Percentiles rank a stretch among this genome's conserved stretches.
These are phyloP conservation scores for Atrichornis clamosus DNA, from an alignment of 2,113 vertebrate genomes.

Conservation along the genomic window DNA sequence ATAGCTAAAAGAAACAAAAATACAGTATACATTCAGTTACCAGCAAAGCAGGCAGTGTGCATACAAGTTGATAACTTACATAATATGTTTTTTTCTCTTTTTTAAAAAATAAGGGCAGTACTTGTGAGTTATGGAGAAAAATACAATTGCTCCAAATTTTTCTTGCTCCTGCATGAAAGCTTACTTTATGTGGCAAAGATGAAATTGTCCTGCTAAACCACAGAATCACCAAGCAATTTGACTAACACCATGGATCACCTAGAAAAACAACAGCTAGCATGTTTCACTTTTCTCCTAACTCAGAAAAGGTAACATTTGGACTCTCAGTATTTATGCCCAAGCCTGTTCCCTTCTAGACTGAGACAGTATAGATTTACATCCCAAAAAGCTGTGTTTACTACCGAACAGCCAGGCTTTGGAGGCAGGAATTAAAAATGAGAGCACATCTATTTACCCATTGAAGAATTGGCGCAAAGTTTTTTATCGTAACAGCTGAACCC, in stretches of 20 bases:
- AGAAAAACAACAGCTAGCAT: not conserved
- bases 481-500: constrained; percentile 95
- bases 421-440: not conserved
- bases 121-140: not conserved
- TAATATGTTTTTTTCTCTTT: not conserved
- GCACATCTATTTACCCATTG: constrained; percentile 78
- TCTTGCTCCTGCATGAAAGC: not conserved
- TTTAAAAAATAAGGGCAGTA: not conserved
- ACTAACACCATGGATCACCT: not conserved
- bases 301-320: not conserved
- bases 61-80: not conserved
- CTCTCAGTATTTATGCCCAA: not conserved
- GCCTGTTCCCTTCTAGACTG: not conserved
- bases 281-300: not conserved
- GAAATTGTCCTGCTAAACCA: not conserved
- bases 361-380: not conserved
- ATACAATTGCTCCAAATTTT: not conserved
- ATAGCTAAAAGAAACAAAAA: not conserved
- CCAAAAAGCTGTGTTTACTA: not conserved
- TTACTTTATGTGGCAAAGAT: not conserved
- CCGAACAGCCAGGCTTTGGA: not conserved
- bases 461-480: constrained; percentile 90
- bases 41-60: not conserved
- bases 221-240: not conserved
- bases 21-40: not conserved